Base-by-base conservation (phyloP, 2,888 invertebrate species). In the Ernsta delagoae region DNA sequence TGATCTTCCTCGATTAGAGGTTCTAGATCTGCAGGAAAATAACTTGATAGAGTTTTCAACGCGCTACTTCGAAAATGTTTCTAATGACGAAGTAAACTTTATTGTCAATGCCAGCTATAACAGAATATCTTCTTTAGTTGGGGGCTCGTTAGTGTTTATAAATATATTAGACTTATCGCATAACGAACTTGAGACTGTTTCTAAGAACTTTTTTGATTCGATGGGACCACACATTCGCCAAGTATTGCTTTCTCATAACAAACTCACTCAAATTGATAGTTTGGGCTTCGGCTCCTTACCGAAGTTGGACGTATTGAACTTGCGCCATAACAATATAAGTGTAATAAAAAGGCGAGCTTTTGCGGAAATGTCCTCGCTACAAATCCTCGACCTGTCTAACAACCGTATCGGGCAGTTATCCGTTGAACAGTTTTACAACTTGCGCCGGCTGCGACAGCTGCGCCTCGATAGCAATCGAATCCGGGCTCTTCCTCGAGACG, bases 21-120 rank as follows among this genome's bases (percentile, higher is more conserved):
- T 95, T 67, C 85, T 98, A 11, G 97, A 98, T 81, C 84, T 97
- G 68, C 97, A 96, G 82, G 94, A 95, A 72, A 98, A 98, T 81
- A 92, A 94, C 50, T 83, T 97, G 39, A 90, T 93, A 0, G 93
- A 94, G 39, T 92, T 98, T 64, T 94, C 95, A 0, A 88, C 96
- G 68, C 94, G 93, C 72, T 92, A 92, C 70, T 96, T 97, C 76
- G 89, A 94, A 24, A 95, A 95, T 76, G 94, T 96, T 3, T 95
- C 96, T 0, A 93, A 92, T 50, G 85, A 92, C 0, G 94, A 95
- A 54, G 86, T 88, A 4, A 95, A 95, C 11, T 89, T 97, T 69
- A 92, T 94, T 0, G 88, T 97, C 11, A 97, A 97, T 80, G 92
- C 96, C 5, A 97, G 97, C 73, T 90, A 94, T 77, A 97, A 97